Base-by-base conservation (phyloP, 1,140 invertebrate species). In the Doryteuthis pealeii region DNA sequence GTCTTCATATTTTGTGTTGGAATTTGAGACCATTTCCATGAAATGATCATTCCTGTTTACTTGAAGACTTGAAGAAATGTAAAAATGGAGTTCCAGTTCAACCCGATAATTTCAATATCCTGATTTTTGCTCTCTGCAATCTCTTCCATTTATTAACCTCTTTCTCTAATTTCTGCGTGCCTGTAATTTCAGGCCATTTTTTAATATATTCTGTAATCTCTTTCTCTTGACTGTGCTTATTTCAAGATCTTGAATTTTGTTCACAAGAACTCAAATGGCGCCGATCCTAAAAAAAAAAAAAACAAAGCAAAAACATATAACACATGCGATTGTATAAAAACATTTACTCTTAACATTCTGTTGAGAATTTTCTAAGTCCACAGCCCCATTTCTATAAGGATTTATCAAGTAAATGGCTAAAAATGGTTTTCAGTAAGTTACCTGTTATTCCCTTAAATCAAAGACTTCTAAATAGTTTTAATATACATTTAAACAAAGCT, bases 11-110 rank as follows among this genome's bases (percentile, higher is more conserved):
- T n/a, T n/a, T n/a, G n/a, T n/a, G n/a, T n/a, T n/a, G n/a, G n/a
- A n/a, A n/a, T n/a, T n/a, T n/a, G n/a, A n/a, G n/a, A n/a, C n/a
- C n/a, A 40, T 40, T 40, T 40, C 35, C 35, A 40, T n/a, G 35
- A 40, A 10, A 40, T 40, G 3, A 40, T 40, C 35, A 40, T 5
- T 5, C 35, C 35, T 40, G 35, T 40, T 40, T 3, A n/a, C n/a
- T 10, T 40, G 35, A 40, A 40, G 10, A 40, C 35, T 3, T 40
- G 35, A 40, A 40, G 35, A 40, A 87, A 81, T 66, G 84, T 83
- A n/a, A 88, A 76, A 31, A 88, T 87, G 3, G 84, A 83, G 77
- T 88, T n/a, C 86, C 43, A 88, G 77, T 75, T 88, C 86, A 33
- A 79, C 76, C 12, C 85, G 81, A 74, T 87, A 88, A 76, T 76